These are phyloP conservation scores for Eugnorisma glareosa DNA, from an alignment of 2,888 invertebrate species.

Conservation along the genomic window DNA sequence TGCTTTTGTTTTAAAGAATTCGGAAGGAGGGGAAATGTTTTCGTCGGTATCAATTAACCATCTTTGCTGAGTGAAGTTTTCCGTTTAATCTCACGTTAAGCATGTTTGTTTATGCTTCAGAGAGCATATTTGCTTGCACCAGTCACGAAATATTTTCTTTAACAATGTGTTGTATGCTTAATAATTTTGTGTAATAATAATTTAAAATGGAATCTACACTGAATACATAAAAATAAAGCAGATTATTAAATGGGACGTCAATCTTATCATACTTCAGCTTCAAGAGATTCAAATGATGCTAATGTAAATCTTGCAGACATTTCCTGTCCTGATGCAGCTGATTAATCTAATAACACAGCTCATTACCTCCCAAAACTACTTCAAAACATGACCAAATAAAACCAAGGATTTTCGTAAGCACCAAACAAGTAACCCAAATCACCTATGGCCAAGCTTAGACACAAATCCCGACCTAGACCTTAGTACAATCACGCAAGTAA, in stretches of 20 bases:
- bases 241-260: not conserved
- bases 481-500: constrained; percentile 45
- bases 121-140: constrained; percentile 41
- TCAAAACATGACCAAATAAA: constrained; percentile 34
- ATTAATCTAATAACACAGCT: constrained; percentile 18
- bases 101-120: constrained; percentile 38
- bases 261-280: constrained; percentile 1
- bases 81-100: constrained; percentile 33
- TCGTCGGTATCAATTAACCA: constrained; percentile 27
- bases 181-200: constrained; percentile 15
- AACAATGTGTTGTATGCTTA: constrained; percentile 33
- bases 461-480: constrained; percentile 47
- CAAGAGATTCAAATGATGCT: constrained; percentile 5
- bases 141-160: constrained; percentile 54
- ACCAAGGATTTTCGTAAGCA: constrained; percentile 29
- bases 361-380: constrained; percentile 21
- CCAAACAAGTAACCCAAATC: constrained; percentile 44
- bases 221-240: constrained; percentile 17
- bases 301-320: constrained; percentile 11
- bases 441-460: constrained; percentile 31
- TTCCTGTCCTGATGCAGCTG: constrained; percentile 14
- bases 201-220: constrained; percentile 23
- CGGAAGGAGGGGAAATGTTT: constrained; percentile 33
- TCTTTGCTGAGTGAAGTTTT: constrained; percentile 31
- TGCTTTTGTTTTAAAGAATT: constrained; percentile 38